phyloP scores from a whole-genome alignment of 2,888 invertebrate species.

The Rambutsinella grinnellia region DNA sequence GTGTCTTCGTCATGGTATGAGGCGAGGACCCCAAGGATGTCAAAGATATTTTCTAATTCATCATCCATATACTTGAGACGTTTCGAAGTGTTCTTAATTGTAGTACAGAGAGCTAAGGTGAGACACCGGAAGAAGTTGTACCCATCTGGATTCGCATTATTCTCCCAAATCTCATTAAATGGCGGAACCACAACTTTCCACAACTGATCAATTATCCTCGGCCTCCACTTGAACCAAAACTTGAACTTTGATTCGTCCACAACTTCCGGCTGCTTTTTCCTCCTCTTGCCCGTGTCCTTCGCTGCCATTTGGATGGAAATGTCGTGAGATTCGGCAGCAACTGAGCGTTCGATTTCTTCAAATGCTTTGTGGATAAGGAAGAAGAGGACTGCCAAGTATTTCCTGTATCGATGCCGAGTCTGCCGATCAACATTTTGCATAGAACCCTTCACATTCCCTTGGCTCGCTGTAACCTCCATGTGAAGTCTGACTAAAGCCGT shows the following conservation, averaged over 20 bases:
- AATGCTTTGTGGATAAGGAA: conserved; percentile 57
- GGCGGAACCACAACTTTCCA: conserved; percentile 28
- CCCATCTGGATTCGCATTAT: conserved; percentile 7
- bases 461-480: conserved; percentile 25
- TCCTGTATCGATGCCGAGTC: conserved; percentile 27
- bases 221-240: conserved; percentile 41
- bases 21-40: conserved; percentile 54
- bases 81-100: conserved; percentile 51
- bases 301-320: conserved; percentile 17
- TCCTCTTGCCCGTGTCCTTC: neutral
- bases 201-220: conserved; percentile 21
- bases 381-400: conserved; percentile 42
- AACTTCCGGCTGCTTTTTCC: conserved; percentile 7
- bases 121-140: conserved; percentile 54
- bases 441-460: conserved; percentile 25
- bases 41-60: conserved; percentile 55
- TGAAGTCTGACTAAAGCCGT: conserved; percentile 15
- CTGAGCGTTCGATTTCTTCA: conserved; percentile 52
- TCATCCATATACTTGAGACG: conserved; percentile 28
- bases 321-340: conserved; percentile 27
- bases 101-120: conserved; percentile 53
- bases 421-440: conserved; percentile 24
- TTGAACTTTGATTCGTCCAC: conserved; percentile 15
- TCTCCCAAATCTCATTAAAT: conserved; percentile 45
- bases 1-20: conserved; percentile 54